phyloP scores from a whole-genome alignment of 1,140 invertebrate species.

The Scaptomyza montana region DNA sequence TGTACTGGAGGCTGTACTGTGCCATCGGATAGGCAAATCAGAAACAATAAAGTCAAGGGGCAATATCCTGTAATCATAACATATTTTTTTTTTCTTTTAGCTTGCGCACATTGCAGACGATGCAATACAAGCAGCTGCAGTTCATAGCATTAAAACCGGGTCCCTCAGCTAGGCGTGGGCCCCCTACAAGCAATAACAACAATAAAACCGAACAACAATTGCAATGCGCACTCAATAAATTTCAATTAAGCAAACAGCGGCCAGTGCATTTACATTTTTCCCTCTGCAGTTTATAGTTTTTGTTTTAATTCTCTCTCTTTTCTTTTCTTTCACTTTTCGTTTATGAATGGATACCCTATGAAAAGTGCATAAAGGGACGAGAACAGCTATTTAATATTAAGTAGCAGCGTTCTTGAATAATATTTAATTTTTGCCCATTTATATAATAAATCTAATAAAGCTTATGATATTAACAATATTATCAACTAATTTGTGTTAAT shows the following conservation, averaged over 20 bases:
- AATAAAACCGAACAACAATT: slow-evolving; percentile 36
- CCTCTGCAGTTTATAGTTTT: slow-evolving; percentile 43
- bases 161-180: slow-evolving; percentile 8
- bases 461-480: no score
- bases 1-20: no score
- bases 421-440: no score
- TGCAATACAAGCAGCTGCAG: neutral
- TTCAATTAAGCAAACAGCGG: slow-evolving; percentile 65
- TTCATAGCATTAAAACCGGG: neutral
- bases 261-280: slow-evolving; percentile 15
- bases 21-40: slow-evolving; percentile 33
- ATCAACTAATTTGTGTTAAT: no score
- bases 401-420: no score
- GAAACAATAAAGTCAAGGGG: slow-evolving; percentile 57
- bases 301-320: slow-evolving; percentile 29
- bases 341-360: neutral
- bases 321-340: neutral
- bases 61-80: slow-evolving; percentile 61
- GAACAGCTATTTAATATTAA: no score
- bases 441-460: no score
- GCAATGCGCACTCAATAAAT: slow-evolving; percentile 70
- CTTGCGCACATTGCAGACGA: slow-evolving; percentile 10
- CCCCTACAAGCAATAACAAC: neutral
- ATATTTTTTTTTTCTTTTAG: slow-evolving; percentile 4
- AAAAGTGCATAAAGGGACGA: neutral